Conservation (phyloP, 2,797 vertebrate genomes). For the Astyanax mexicanus region DNA sequence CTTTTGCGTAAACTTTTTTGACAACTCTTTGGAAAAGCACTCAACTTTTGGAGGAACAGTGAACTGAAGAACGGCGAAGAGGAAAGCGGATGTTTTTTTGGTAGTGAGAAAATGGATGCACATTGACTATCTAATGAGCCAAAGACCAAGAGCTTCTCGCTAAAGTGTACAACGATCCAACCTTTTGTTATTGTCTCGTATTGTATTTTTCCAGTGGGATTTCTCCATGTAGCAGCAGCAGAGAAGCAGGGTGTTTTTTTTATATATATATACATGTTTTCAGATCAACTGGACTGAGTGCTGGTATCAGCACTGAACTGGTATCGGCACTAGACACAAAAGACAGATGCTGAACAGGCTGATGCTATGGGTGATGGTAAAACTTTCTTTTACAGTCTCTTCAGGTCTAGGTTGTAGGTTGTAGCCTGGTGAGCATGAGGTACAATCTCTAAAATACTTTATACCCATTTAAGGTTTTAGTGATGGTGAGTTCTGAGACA, state of each 20-base stretch:
- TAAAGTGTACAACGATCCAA: constrained; percentile 68
- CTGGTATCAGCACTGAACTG: constrained; percentile 41
- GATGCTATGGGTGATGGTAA: constrained; percentile 16
- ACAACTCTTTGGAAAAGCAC: constrained; percentile 26
- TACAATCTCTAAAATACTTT: too few relatives aligned
- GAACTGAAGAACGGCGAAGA: background rate
- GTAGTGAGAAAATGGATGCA: constrained; percentile 5
- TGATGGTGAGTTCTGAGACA: too few relatives aligned
- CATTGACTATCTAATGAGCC: constrained; percentile 67
- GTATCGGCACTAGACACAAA: constrained; percentile 58
- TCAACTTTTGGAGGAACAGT: constrained; percentile 3
- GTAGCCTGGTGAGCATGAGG: too few relatives aligned
- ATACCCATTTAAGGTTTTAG: too few relatives aligned
- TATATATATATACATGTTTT: constrained; percentile 53
- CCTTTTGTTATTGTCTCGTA: constrained; percentile 64
- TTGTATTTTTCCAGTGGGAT: constrained; percentile 67
- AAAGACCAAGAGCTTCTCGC: constrained; percentile 74
- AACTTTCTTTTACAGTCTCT: constrained; percentile 2
- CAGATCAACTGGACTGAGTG: constrained; percentile 65
- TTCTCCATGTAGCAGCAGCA: constrained; percentile 80
- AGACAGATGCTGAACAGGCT: constrained; percentile 22
- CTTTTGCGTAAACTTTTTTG: too few relatives aligned
- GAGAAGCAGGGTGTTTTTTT: constrained; percentile 46
- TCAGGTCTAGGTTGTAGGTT: too few relatives aligned
- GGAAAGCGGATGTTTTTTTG: constrained; percentile 1